phyloP scores from a whole-genome alignment of 2,888 invertebrate genomes.

The Barypeithes pellucidus region DNA sequence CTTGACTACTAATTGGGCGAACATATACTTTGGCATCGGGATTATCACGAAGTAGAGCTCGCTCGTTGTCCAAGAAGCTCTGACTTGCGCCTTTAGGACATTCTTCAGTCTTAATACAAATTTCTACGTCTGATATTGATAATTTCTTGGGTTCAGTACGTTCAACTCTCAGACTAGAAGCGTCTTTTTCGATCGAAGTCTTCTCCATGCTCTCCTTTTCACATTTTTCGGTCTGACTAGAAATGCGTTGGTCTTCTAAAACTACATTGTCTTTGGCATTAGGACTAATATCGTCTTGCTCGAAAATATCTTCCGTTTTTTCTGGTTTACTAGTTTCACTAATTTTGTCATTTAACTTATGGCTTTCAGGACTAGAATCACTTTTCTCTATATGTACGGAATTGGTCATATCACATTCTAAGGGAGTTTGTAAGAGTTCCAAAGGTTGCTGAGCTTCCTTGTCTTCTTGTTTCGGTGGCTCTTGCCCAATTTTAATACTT shows the following conservation, averaged over 20 bases:
- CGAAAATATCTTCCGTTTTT: neutral
- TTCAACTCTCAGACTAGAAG: slow-evolving; percentile 20
- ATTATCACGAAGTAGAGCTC: slow-evolving; percentile 39
- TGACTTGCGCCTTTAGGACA: slow-evolving; percentile 46
- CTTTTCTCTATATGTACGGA: neutral
- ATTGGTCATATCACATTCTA: slow-evolving; percentile 6
- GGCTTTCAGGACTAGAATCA: slow-evolving; percentile 22
- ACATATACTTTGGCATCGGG: slow-evolving; percentile 51
- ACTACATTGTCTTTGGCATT: slow-evolving; percentile 28
- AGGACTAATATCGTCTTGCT: neutral
- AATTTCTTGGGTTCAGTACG: slow-evolving; percentile 57
- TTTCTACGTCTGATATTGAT: slow-evolving; percentile 62
- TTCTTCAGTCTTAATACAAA: slow-evolving; percentile 52
- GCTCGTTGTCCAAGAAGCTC: slow-evolving; percentile 48
- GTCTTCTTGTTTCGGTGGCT: neutral
- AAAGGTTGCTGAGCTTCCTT: neutral
- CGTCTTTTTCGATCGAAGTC: slow-evolving; percentile 32
- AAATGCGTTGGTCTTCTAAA: slow-evolving; percentile 25
- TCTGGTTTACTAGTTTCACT: slow-evolving; percentile 13
- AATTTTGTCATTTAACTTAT: slow-evolving; percentile 16
- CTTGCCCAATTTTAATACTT: neutral
- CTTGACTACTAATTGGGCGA: slow-evolving; percentile 17
- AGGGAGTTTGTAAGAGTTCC: neutral
- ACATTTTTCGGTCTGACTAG: slow-evolving; percentile 55
- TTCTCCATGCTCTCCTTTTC: slow-evolving; percentile 58